Base-by-base conservation (phyloP, 2,113 vertebrate genomes). In the Colistium nudipinnis region DNA sequence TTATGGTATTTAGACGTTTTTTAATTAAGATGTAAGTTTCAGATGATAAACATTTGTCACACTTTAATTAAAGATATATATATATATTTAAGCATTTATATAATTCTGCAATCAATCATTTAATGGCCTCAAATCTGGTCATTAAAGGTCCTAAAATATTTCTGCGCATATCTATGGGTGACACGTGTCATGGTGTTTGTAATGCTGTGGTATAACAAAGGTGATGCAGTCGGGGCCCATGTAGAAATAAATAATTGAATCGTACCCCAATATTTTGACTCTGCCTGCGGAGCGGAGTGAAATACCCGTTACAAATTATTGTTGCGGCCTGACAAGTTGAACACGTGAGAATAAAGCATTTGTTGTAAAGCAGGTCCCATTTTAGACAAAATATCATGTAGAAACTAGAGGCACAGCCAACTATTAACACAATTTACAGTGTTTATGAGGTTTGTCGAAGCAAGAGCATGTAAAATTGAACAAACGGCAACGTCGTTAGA, bases 291-390 rank as follows among this genome's bases (percentile, higher is more conserved):
- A 74, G 54, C 60, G 67, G 69, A 76, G 76, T 63, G 56, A 79
- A 91, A 90, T 86, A 79, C 78, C 80, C 57, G 72, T 84, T 62
- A 81, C 65, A 62, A 85, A 84, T 87, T 85, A 89, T 63, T 61
- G 47, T 54, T 73, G 69, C 72, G 66, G 63, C 45, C 38, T 80
- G 77, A 83, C 62, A 87, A 69, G 81, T 83, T 64, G n/a, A 76
- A 67, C 77, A 85, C 74, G 60, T 51, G 45, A 73, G 81, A 80
- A 48, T 55, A 64, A 72, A 41, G 73, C 51, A 39, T 68, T 72
- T 68, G 61, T 78, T 62, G 17, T 59, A 55, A 74, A 43, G 43
- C 43, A n/a, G 53, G 51, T 68, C 73, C 24, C 41, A 74, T 66
- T 62, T 54, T 39, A 63, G 45, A 73, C 38, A 45, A 54, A 79